Evolutionary conservation across 2,113 vertebrate genomes (phyloP).

Genomic region (Solea senegalensis): DNA sequence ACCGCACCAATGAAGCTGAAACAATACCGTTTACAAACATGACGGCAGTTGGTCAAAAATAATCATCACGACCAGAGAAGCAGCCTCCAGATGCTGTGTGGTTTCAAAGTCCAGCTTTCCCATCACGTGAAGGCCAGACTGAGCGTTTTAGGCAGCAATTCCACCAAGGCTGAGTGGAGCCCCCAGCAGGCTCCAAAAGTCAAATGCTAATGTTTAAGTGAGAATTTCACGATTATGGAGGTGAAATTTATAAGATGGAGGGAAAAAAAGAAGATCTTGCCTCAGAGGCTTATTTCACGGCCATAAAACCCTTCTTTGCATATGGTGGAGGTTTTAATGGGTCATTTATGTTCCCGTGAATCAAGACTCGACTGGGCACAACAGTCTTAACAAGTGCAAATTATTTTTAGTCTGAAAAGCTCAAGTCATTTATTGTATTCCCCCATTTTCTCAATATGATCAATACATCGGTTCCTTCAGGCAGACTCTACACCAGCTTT

Average conservation of each 20-base stretch:
- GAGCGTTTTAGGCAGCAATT: slow-evolving; percentile 6
- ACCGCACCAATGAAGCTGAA: not conserved
- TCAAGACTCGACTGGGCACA: not conserved
- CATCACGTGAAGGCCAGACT: not conserved
- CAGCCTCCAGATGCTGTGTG: not conserved
- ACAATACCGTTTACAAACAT: slow-evolving; percentile 24
- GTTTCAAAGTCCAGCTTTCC: not conserved
- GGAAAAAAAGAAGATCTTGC: not conserved
- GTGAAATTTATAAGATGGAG: not conserved
- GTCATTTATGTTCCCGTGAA: not conserved
- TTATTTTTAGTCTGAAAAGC: not conserved
- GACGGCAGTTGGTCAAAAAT: slow-evolving; percentile 13
- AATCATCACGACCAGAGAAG: slow-evolving; percentile 8
- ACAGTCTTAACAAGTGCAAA: not conserved
- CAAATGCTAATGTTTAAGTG: not conserved
- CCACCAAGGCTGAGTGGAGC: not conserved
- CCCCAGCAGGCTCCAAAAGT: not conserved
- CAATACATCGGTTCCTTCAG: not conserved
- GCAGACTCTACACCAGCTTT: not conserved
- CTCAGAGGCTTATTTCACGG: not conserved
- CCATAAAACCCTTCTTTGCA: not conserved
- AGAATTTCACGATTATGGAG: not conserved
- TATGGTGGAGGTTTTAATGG: not conserved
- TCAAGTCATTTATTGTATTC: not conserved
- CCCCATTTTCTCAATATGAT: not conserved